These are phyloP conservation scores for Oryzias javanicus DNA, from an alignment of 2,113 vertebrate genomes.

Conservation along the genomic window DNA sequence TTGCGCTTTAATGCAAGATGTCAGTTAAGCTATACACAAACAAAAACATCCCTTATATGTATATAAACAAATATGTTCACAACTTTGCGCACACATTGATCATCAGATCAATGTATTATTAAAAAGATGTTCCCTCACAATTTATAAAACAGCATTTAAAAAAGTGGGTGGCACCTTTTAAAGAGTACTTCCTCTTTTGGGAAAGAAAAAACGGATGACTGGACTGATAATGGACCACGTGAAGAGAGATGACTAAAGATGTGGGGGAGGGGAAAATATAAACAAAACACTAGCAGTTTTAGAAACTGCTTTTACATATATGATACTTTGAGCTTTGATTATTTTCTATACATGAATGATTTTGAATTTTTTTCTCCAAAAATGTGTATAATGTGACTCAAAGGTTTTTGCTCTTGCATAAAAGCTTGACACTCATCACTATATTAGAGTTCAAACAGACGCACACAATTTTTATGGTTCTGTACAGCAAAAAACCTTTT, in stretches of 20 bases:
- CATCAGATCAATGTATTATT: background rate
- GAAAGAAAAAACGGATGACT: constrained; percentile 34
- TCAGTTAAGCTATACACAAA: too few relatives aligned
- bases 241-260: constrained; percentile 38
- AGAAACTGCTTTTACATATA: background rate
- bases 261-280: constrained; percentile 58
- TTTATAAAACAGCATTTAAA: constrained; percentile 9
- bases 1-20: too few relatives aligned
- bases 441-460: too few relatives aligned
- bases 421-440: too few relatives aligned
- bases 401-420: too few relatives aligned
- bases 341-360: too few relatives aligned
- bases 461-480: too few relatives aligned
- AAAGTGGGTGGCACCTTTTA: constrained; percentile 43
- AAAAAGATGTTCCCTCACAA: background rate
- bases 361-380: too few relatives aligned
- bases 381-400: too few relatives aligned
- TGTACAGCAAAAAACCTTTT: too few relatives aligned
- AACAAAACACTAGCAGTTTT: constrained; percentile 26
- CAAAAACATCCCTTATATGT: too few relatives aligned
- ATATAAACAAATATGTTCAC: background rate
- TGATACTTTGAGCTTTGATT: too few relatives aligned
- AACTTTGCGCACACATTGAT: background rate
- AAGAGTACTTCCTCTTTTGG: constrained; percentile 26
- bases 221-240: constrained; percentile 36